A percentile compares a stretch with the other conserved stretches of the same genome.
Conservation (phyloP, 2,797 vertebrate species). For the Hippoglossus hippoglossus region DNA sequence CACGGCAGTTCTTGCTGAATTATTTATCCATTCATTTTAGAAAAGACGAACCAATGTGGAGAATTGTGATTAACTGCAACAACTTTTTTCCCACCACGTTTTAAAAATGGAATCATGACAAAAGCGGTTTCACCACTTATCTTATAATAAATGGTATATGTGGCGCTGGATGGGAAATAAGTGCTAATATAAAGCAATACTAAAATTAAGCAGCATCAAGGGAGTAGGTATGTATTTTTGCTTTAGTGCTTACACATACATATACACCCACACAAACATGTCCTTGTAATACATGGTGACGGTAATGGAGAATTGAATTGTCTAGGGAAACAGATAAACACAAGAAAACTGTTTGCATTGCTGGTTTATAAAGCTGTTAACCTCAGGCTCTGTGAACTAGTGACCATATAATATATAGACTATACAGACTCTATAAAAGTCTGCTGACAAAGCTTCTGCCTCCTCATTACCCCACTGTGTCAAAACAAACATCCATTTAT, state of each 20-base stretch:
- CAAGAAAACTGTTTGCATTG: constrained; percentile 69
- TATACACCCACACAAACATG: constrained; percentile 62
- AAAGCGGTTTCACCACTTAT: constrained; percentile 11
- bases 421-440: constrained; percentile 28
- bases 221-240: constrained; percentile 65
- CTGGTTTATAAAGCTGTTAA: constrained; percentile 62
- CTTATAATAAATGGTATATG: constrained; percentile 14
- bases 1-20: constrained; percentile 32
- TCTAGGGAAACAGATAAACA: constrained; percentile 66
- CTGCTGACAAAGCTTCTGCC: neutral
- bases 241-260: constrained; percentile 41
- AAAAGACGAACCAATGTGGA: constrained; percentile 1
- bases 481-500: neutral
- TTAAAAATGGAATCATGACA: constrained; percentile 26
- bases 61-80: constrained; percentile 28
- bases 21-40: constrained; percentile 36
- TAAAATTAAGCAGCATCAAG: constrained; percentile 61
- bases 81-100: neutral
- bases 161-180: constrained; percentile 32
- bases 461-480: neutral
- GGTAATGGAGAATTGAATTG: constrained; percentile 75
- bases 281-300: constrained; percentile 61
- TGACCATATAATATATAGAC: neutral
- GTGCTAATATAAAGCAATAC: constrained; percentile 47
- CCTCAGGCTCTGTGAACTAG: constrained; percentile 4